These are phyloP conservation scores for Parnassius smintheus DNA, from an alignment of 2,888 invertebrate species.

Conservation along the genomic window DNA sequence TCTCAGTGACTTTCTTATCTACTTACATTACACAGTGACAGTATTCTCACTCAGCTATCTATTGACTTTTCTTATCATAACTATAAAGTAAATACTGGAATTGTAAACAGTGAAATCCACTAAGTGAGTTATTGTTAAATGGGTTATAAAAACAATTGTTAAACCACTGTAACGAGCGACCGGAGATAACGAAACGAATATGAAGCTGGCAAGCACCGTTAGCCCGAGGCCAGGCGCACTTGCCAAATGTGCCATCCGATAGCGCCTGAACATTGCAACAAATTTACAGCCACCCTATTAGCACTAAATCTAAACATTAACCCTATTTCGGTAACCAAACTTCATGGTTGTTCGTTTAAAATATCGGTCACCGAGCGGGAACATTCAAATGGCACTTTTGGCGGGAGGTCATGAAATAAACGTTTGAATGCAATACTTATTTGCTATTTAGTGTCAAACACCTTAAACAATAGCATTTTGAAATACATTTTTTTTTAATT, in stretches of 20 bases:
- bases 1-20: slow-evolving; percentile 33
- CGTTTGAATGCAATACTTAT: slow-evolving; percentile 24
- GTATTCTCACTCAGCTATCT: background rate
- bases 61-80: slow-evolving; percentile 17
- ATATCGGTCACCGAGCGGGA: slow-evolving; percentile 63
- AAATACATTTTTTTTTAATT: too few species aligned
- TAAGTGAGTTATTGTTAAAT: slow-evolving; percentile 32
- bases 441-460: background rate
- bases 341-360: slow-evolving; percentile 61
- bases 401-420: slow-evolving; percentile 36
- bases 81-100: slow-evolving; percentile 1
- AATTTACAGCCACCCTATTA: slow-evolving; percentile 79
- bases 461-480: too few species aligned
- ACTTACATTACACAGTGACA: background rate
- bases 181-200: slow-evolving; percentile 61
- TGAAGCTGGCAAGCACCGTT: slow-evolving; percentile 62
- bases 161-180: slow-evolving; percentile 52
- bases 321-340: slow-evolving; percentile 76
- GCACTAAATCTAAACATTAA: slow-evolving; percentile 81
- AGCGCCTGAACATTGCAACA: slow-evolving; percentile 74
- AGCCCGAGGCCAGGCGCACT: slow-evolving; percentile 55
- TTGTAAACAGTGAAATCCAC: slow-evolving; percentile 15
- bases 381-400: slow-evolving; percentile 53
- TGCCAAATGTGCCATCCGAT: slow-evolving; percentile 79
- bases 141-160: slow-evolving; percentile 65